Evolutionary conservation across 2,888 invertebrate species (phyloP), one percentile per base, ranked within the genome.

Genomic region (Morpho deidamia): DNA sequence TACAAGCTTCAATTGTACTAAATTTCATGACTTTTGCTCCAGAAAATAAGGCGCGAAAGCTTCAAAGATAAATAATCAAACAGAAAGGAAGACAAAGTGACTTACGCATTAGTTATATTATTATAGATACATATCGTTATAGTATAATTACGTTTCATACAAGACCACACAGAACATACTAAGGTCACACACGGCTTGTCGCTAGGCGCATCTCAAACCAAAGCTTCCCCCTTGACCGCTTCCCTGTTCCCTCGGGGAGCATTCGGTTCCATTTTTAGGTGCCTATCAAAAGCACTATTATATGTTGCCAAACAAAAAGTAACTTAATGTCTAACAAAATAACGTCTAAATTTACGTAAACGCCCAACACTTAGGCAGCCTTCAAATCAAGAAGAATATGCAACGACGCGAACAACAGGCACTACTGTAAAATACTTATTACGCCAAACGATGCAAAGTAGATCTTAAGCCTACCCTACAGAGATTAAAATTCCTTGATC

Each of bases 211-310:
- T 32, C 11, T 39, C 14, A 32, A 5, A 23, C 32, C 46, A 45
- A 35, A 3, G 2, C 23, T 7, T 14, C 38, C 46, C 48, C 14
- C 41, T 57, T 48, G 44, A 54, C 51, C 57, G 47, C 54, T 40
- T 48, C 54, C 38, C 51, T 11, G 42, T 57, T 57, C 48, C 54
- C 44, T 38, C 48, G 41, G 33, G 37, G 53, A 52, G 32, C 41
- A 11, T 48, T 45, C 42, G 51, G 11, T 48, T 37, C 32, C 51
- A 37, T 55, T 39, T 48, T 56, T 55, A 52, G 52, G 49, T 35
- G 32, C 23, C 23, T 44, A 45, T 41, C 53, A 40, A 40, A 44
- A 54, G 44, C 40, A 40, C 49, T 44, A 46, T 8, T 12, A 39
- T 40, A 8, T 8, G 8, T 32, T 9, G 39, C 11, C 11, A 9